A percentile compares a stretch with the other conserved stretches of the same genome.
phyloP scores from a whole-genome alignment of 1,140 invertebrate genomes.

The Anoplolepis gracilipes region DNA sequence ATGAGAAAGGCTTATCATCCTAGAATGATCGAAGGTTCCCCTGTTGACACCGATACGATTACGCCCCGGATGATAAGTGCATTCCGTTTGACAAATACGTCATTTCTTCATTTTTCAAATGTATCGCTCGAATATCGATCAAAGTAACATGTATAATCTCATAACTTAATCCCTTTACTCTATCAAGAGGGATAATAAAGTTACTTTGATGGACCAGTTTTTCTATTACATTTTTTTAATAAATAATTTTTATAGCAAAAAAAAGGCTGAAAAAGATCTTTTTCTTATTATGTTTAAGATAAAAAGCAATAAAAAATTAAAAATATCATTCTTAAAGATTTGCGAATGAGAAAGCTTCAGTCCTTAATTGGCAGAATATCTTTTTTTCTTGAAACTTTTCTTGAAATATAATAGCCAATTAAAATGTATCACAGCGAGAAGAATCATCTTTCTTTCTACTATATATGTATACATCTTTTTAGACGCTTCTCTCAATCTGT shows the following conservation, averaged over 20 bases:
- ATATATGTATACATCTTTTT: constrained; percentile 14
- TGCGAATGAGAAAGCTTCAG: neutral
- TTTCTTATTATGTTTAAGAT: neutral
- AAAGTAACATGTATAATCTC: neutral
- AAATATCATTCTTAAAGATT: neutral
- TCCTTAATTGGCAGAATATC: neutral
- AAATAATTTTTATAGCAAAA: neutral
- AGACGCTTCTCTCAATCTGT: neutral
- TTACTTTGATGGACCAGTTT: neutral
- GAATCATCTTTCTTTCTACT: neutral
- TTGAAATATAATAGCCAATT: constrained; percentile 21
- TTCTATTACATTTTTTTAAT: neutral
- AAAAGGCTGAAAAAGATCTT: neutral
- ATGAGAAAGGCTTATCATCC: constrained; percentile 48
- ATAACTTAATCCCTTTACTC: neutral
- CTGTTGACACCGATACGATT: constrained; percentile 32
- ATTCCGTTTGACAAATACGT: constrained; percentile 40
- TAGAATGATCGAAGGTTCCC: constrained; percentile 17
- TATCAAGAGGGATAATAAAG: neutral
- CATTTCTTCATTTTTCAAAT: constrained; percentile 22
- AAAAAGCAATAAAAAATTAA: neutral
- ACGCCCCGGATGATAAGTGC: constrained; percentile 11
- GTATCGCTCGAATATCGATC: neutral
- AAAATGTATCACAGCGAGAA: neutral
- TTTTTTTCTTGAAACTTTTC: neutral